These are phyloP conservation scores for Grammomys dolichurus DNA, from an alignment of 2,113 vertebrate genomes.

Conservation along the genomic window DNA sequence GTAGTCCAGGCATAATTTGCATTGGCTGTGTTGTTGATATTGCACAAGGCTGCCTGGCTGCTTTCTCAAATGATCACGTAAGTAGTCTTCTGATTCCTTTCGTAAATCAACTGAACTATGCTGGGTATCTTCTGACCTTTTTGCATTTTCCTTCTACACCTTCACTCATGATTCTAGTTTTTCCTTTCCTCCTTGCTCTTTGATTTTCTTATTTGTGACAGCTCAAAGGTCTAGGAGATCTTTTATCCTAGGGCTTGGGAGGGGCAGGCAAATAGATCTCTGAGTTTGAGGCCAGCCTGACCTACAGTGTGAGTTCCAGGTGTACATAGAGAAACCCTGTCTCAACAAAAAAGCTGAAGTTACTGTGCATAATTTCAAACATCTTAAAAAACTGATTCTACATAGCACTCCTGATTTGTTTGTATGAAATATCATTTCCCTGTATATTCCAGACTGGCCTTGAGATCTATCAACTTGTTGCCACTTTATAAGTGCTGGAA, in stretches of 20 bases:
- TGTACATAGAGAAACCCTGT: too few species aligned
- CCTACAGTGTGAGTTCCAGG: too few species aligned
- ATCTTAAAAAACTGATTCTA: conserved; percentile 1
- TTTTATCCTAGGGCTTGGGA: too few species aligned
- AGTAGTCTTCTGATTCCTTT: conserved; percentile 46
- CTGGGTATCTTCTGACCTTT: conserved; percentile 3
- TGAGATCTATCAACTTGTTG: background rate
- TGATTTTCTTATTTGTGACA: conserved; percentile 6
- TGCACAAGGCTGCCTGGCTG: background rate
- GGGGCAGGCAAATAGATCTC: too few species aligned
- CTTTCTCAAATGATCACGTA: conserved; percentile 43
- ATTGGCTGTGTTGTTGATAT: background rate
- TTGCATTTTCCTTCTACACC: background rate
- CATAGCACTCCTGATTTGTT: background rate
- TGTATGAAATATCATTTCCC: background rate
- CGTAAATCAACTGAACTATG: background rate
- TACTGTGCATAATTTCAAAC: background rate
- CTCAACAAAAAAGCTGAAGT: background rate
- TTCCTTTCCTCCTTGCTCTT: background rate
- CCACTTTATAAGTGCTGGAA: background rate
- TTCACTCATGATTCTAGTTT: conserved; percentile 23
- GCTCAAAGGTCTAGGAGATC: conserved; percentile 28
- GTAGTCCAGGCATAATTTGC: conserved; percentile 20
- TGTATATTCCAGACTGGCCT: background rate
- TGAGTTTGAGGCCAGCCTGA: too few species aligned